These are phyloP conservation scores for Calephelis virginiensis DNA, from an alignment of 1,140 invertebrate genomes.

Conservation along the genomic window DNA sequence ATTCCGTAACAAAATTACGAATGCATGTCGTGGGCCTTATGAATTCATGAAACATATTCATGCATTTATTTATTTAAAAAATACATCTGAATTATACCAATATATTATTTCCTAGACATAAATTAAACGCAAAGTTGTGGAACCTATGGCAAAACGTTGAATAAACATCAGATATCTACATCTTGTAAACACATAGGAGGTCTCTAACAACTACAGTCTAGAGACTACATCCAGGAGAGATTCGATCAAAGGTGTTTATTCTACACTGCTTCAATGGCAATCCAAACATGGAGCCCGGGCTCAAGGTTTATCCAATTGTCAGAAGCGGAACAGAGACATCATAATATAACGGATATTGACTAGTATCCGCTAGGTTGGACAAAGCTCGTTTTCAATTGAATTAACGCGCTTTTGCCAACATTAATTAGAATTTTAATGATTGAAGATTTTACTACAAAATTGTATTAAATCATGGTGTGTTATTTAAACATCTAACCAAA, in stretches of 20 bases:
- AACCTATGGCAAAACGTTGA: too few species aligned
- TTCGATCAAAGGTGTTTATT: constrained; percentile 13
- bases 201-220: neutral
- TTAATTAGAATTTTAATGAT: neutral
- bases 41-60: too few species aligned
- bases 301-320: constrained; percentile 13
- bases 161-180: neutral
- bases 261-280: constrained; percentile 2
- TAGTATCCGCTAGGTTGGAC: neutral
- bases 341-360: constrained; percentile 13
- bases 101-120: too few species aligned
- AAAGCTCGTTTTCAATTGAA: neutral
- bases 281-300: constrained; percentile 7
- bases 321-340: constrained; percentile 8
- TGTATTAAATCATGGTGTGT: too few species aligned
- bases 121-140: too few species aligned
- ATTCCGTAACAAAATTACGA: too few species aligned
- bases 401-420: neutral
- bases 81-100: too few species aligned
- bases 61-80: too few species aligned
- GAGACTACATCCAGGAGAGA: neutral
- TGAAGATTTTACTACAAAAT: neutral
- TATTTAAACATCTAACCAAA: too few species aligned
- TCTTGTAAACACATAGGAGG: neutral
- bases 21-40: too few species aligned